Base-by-base conservation (phyloP, 53 echinoderm and acorn worm species). In the Actinopyga echinites region DNA sequence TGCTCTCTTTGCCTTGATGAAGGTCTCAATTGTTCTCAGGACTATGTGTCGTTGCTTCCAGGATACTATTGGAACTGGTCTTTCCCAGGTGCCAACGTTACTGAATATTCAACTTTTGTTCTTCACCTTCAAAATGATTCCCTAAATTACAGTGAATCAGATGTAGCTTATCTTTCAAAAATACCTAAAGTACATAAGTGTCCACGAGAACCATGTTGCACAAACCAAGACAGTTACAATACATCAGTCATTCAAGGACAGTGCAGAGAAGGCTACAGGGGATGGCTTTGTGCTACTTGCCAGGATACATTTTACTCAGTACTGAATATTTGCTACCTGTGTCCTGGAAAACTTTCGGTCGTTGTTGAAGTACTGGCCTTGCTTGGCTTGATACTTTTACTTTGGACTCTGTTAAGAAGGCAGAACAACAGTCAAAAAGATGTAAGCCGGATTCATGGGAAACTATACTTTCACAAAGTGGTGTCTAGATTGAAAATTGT, bases 51-150 rank as follows among this genome's bases (percentile, higher is more conserved):
- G 11, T 33, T 71, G 11, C 11, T 71, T 25, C 73, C 73, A 40
- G 73, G 73, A 4, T 71, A 21, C 32, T 71, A 71, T 43, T 71
- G 73, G 73, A 71, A 71, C 19, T 71, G 73, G n/a, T n/a, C n/a
- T n/a, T n/a, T n/a, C n/a, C n/a, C n/a, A n/a, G n/a, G n/a, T n/a
- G n/a, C n/a, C n/a, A 43, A 40, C 73, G 24, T 71, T 71, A 25
- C 73, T 43, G 20, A 43, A 43, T 5, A 43, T 35, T 24, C 20
- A 71, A 6, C 40, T 35, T 24, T 11, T 24, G 1, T 25, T 40
- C n/a, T n/a, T n/a, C n/a, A n/a, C n/a, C n/a, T n/a, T n/a, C n/a
- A n/a, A n/a, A n/a, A n/a, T n/a, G n/a, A n/a, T n/a, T n/a, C n/a
- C n/a, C n/a, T n/a, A n/a, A n/a, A n/a, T n/a, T 71, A 71, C 43